phyloP scores from a whole-genome alignment of 1,140 invertebrate species.

The Aphelinus atriplicis region DNA sequence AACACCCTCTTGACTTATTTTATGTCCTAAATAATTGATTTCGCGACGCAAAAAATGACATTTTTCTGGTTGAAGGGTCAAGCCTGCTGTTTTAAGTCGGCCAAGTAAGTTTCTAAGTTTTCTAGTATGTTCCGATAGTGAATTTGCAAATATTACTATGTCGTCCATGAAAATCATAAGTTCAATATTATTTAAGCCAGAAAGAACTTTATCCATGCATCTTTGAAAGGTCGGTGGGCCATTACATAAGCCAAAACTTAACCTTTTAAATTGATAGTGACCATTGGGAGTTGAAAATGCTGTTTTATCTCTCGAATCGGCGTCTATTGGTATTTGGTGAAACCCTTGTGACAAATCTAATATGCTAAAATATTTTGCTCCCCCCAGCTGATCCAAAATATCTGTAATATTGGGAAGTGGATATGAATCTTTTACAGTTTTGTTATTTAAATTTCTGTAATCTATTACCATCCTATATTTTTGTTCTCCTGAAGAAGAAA shows the following conservation, averaged over 20 bases:
- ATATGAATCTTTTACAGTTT: conserved; percentile 38
- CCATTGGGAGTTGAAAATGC: too few species aligned
- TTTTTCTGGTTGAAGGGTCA: conserved; percentile 52
- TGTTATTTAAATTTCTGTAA: conserved; percentile 49
- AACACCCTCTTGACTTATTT: too few species aligned
- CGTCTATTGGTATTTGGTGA: not conserved
- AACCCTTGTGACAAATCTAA: not conserved
- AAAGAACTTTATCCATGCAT: not conserved
- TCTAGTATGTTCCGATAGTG: conserved; percentile 11
- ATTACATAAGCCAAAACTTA: not conserved
- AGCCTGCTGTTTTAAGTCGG: conserved; percentile 19
- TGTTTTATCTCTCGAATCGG: too few species aligned
- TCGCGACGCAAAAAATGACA: too few species aligned
- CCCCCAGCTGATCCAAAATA: conserved; percentile 6
- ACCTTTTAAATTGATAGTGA: not conserved
- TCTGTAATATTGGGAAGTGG: not conserved
- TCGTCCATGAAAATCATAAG: conserved; percentile 41
- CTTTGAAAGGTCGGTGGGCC: not conserved
- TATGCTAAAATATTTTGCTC: not conserved
- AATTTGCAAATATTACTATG: conserved; percentile 27
- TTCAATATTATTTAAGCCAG: conserved; percentile 10
- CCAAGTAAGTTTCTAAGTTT: conserved; percentile 13
- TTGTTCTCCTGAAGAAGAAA: conserved; percentile 29
- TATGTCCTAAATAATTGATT: too few species aligned
- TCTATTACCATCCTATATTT: conserved; percentile 49